Percentiles rank a stretch among this genome's conserved stretches.
Conservation (phyloP, 2,888 invertebrate genomes). For the Xylocampa areola region DNA sequence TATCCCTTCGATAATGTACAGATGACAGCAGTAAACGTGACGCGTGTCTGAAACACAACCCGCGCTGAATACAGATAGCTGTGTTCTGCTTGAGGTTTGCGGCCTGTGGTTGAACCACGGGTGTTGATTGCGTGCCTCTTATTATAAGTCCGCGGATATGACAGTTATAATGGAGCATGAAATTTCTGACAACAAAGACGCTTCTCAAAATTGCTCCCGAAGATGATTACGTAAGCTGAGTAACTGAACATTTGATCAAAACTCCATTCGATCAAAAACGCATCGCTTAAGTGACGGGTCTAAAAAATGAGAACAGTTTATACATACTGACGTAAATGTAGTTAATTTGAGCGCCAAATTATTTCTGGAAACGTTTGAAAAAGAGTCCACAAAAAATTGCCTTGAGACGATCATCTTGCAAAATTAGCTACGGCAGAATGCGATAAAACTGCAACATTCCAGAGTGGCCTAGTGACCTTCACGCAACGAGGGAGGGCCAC, state of each 20-base stretch:
- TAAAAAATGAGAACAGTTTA: slow-evolving; percentile 1
- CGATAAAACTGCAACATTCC: slow-evolving; percentile 51
- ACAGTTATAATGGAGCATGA: slow-evolving; percentile 21
- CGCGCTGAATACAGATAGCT: slow-evolving; percentile 64
- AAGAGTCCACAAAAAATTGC: slow-evolving; percentile 32
- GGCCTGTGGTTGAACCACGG: slow-evolving; percentile 67
- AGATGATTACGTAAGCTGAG: not conserved
- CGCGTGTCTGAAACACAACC: slow-evolving; percentile 66
- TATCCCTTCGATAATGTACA: slow-evolving; percentile 50
- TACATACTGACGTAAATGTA: slow-evolving; percentile 7
- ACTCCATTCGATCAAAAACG: no score
- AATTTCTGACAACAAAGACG: slow-evolving; percentile 10
- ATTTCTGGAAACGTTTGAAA: slow-evolving; percentile 42
- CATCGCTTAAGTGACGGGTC: no score
- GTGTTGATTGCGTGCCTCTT: slow-evolving; percentile 65
- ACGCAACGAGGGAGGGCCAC: slow-evolving; percentile 60
- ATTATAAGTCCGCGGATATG: slow-evolving; percentile 28
- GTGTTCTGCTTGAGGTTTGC: slow-evolving; percentile 65
- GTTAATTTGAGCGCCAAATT: slow-evolving; percentile 18
- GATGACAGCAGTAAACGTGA: slow-evolving; percentile 52
- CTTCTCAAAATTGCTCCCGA: not conserved
- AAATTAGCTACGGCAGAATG: slow-evolving; percentile 30
- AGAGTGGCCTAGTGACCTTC: slow-evolving; percentile 59
- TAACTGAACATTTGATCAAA: no score
- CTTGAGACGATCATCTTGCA: slow-evolving; percentile 32